Evolutionary conservation across 2,888 invertebrate species (phyloP).

Genomic region (Aquatica leii): DNA sequence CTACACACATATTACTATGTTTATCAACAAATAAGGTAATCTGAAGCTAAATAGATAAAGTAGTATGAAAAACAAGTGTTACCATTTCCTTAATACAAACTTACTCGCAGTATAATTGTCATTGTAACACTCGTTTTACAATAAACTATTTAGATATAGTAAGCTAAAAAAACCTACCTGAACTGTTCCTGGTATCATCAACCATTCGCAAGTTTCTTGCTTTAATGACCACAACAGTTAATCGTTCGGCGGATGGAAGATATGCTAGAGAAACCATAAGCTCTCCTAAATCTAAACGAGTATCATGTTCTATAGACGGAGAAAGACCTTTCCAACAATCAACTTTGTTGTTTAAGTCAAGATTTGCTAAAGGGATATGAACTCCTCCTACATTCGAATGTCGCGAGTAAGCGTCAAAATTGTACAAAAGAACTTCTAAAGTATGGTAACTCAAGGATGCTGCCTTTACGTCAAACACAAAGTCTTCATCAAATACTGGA

Average conservation of each 20-base stretch:
- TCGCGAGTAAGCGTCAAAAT: constrained; percentile 71
- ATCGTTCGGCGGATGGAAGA: constrained; percentile 65
- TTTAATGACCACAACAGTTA: constrained; percentile 68
- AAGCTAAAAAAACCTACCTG: constrained; percentile 43
- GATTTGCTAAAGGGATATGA: constrained; percentile 64
- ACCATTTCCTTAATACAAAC: too few species aligned
- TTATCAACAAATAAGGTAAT: too few species aligned
- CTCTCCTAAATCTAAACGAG: constrained; percentile 63
- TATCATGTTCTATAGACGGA: constrained; percentile 63
- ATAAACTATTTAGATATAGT: constrained; percentile 1
- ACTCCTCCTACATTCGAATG: constrained; percentile 72
- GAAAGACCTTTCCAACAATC: constrained; percentile 67
- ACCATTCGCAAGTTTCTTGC: constrained; percentile 63
- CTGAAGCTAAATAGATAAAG: too few species aligned
- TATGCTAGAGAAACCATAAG: constrained; percentile 66
- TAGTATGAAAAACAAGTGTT: too few species aligned
- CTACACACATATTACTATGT: too few species aligned
- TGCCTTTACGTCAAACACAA: constrained; percentile 71
- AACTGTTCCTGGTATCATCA: constrained; percentile 60
- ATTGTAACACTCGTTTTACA: too few species aligned
- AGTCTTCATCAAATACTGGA: constrained; percentile 73
- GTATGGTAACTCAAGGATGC: constrained; percentile 63
- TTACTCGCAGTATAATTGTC: too few species aligned
- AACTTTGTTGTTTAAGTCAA: constrained; percentile 67
- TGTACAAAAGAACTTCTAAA: constrained; percentile 70